Evolutionary conservation across 2,113 vertebrate genomes (phyloP).

Genomic region (Ceyx margarethae): DNA sequence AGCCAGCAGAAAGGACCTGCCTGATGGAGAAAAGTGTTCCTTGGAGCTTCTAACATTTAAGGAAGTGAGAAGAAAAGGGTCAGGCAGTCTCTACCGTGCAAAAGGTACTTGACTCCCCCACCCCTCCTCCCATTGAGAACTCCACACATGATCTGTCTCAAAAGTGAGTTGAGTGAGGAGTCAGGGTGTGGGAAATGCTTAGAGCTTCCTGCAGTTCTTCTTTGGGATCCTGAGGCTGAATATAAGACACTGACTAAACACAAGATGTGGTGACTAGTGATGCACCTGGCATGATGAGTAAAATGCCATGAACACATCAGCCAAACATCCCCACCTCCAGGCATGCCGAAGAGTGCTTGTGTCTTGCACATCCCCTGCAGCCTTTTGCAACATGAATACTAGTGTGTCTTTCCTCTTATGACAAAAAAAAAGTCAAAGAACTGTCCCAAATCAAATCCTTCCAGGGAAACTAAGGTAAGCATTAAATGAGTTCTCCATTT

Average conservation of each 20-base stretch:
- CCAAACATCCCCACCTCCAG: not conserved
- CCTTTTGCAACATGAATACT: not conserved
- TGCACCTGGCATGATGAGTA: rapidly evolving
- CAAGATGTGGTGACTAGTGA: rapidly evolving
- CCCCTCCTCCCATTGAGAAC: not conserved
- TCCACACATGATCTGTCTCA: not conserved
- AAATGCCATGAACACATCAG: not conserved
- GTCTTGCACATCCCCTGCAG: not conserved
- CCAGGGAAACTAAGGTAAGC: not conserved
- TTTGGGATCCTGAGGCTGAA: not conserved
- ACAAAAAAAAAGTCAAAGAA: not conserved
- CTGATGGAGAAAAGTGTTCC: not conserved
- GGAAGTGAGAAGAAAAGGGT: not conserved
- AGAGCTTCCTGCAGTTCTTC: not conserved
- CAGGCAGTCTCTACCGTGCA: not conserved
- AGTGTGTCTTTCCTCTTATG: not conserved
- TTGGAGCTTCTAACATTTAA: not conserved
- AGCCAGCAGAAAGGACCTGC: not conserved
- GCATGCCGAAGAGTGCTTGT: rapidly evolving
- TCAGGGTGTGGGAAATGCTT: not conserved
- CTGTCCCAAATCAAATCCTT: not conserved
- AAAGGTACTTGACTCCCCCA: not conserved
- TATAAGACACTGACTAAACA: not conserved
- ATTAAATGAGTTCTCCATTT: not conserved
- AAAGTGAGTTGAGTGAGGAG: not conserved